Conservation (phyloP, 2,797 vertebrate genomes). For the Pagetopsis macropterus region DNA sequence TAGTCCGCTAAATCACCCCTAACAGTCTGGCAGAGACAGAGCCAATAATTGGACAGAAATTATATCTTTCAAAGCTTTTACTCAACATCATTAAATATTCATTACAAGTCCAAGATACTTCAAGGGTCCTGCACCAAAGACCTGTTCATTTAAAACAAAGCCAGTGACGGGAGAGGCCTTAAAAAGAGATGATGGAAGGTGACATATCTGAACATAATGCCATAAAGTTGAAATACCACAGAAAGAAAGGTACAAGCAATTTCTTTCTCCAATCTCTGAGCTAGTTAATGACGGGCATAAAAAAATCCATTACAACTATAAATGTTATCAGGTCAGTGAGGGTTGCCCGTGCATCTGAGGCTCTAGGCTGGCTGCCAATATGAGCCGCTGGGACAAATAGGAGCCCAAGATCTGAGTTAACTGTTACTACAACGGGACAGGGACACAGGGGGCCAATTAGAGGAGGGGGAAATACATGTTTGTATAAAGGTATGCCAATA, state of each 20-base stretch:
- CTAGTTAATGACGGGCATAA: slow-evolving; percentile 87
- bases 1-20: slow-evolving; percentile 71
- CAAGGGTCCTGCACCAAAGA: slow-evolving; percentile 68
- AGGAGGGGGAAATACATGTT: slow-evolving; percentile 32
- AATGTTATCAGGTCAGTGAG: slow-evolving; percentile 88
- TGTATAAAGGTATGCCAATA: slow-evolving; percentile 16
- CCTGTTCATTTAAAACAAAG: slow-evolving; percentile 77
- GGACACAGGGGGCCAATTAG: slow-evolving; percentile 42
- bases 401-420: slow-evolving; percentile 60
- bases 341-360: slow-evolving; percentile 76
- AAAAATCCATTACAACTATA: slow-evolving; percentile 90
- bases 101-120: slow-evolving; percentile 70
- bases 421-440: slow-evolving; percentile 47
- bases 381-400: slow-evolving; percentile 64
- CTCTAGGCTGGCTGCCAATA: slow-evolving; percentile 59
- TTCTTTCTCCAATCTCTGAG: slow-evolving; percentile 79
- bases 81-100: slow-evolving; percentile 79
- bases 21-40: slow-evolving; percentile 67
- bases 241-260: slow-evolving; percentile 81
- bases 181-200: slow-evolving; percentile 84
- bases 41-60: slow-evolving; percentile 79
- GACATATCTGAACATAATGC: slow-evolving; percentile 85
- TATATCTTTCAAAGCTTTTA: slow-evolving; percentile 77
- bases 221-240: slow-evolving; percentile 89
- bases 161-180: slow-evolving; percentile 70